Base-by-base conservation (phyloP, 2,113 vertebrate species). In the Eubucco bourcierii region DNA sequence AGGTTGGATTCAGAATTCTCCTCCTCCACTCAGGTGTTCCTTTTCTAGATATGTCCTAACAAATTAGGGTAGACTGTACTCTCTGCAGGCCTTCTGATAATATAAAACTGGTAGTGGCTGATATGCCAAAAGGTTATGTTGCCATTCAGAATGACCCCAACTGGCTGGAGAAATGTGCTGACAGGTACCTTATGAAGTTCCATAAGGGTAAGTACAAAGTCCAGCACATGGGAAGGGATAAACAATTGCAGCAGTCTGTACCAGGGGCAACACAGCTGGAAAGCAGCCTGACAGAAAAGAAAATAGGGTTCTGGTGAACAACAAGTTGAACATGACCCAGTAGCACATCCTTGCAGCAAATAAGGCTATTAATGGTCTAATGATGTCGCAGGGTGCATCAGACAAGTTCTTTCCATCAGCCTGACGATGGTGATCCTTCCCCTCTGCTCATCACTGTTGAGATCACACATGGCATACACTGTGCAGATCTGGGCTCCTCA, bases 301-400 rank as follows among this genome's bases (percentile, higher is more conserved):
- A 41, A 3, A 25, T n/a, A 9, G 14, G 3, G 3, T 63, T 7
- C 12, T 78, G 12, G 15, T 37, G 18, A 5, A 84, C 12, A 46
- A 4, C 29, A 82, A 55, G n/a, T 5, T 68, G 37, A 67, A 28
- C 25, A 39, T 2, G 3, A 82, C 4, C 3, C 76, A 64, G 9
- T 29, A 23, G 10, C 3, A 6, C 10, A 9, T 6, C 20, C 44
- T 41, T 67, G 61, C 28, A 41, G 10, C 15, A 60, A 56, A 81
- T n/a, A 7, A 7, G 1, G 6, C 23, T 46, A 47, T 18, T 46
- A 47, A 46, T 46, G 44, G 44, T 46, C 44, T 46, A 46, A 41
- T 1, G 1, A 2, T 29, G 11, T 13, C 1, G 4, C 24, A 9
- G 10, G 6, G 15, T 65, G 18, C 6, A 1, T 80, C 64, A 60